Conservation (phyloP, 2,113 vertebrate genomes). For the Spilogale gracilis region DNA sequence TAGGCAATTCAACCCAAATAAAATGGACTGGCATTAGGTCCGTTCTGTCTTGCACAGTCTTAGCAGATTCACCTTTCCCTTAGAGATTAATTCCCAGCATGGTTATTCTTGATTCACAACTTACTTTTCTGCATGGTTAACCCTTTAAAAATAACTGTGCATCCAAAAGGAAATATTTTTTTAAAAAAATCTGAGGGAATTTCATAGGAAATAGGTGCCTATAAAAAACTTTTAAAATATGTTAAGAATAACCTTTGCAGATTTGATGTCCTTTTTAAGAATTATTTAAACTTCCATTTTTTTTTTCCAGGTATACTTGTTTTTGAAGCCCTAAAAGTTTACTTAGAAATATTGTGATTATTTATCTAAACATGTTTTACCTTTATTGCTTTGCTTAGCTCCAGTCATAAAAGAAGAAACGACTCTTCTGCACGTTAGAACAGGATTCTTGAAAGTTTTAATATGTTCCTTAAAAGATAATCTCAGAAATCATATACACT, state of each 20-base stretch:
- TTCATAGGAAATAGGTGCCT: slow-evolving; percentile 27
- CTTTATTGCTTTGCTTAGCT: not conserved
- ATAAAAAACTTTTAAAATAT: not conserved
- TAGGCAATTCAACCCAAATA: slow-evolving; percentile 60
- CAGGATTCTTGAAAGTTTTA: not conserved
- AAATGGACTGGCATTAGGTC: slow-evolving; percentile 41
- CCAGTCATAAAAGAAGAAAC: not conserved
- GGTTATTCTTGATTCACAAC: slow-evolving; percentile 42
- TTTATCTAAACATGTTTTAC: not conserved
- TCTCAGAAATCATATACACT: not conserved
- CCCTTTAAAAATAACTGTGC: not conserved
- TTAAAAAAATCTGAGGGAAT: slow-evolving; percentile 56
- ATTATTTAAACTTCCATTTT: not conserved
- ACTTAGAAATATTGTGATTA: not conserved
- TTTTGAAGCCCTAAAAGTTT: not conserved
- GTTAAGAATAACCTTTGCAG: not conserved
- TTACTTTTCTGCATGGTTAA: slow-evolving; percentile 47
- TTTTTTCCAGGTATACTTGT: not conserved
- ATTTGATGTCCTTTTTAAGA: not conserved
- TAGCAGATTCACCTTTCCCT: slow-evolving; percentile 61
- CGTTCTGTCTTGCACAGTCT: not conserved
- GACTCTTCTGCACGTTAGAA: not conserved
- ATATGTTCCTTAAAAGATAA: not conserved
- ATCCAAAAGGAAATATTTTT: slow-evolving; percentile 40
- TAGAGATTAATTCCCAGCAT: slow-evolving; percentile 66